phyloP scores from a whole-genome alignment of 2,888 invertebrate genomes.

The Thera britannica region DNA sequence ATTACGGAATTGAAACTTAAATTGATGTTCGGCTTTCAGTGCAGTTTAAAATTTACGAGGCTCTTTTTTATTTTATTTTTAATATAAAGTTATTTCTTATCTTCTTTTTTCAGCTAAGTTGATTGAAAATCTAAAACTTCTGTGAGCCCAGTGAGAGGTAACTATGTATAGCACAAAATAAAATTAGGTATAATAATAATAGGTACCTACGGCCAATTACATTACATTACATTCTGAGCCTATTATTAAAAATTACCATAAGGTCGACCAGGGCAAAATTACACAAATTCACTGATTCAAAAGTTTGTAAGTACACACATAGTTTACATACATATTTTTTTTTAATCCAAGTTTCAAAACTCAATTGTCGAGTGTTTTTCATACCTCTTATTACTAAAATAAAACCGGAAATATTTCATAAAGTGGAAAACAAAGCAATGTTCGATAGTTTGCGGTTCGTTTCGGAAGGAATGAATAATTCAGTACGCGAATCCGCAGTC shows the following conservation, averaged over 20 bases:
- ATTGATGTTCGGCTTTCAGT: conserved; percentile 28
- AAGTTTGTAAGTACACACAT: too few relatives aligned
- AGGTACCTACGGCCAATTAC: too few relatives aligned
- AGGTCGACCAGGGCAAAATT: too few relatives aligned
- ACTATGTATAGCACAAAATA: too few relatives aligned
- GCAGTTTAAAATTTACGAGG: conserved; percentile 7
- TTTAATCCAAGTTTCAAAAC: conserved; percentile 22
- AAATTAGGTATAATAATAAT: too few relatives aligned
- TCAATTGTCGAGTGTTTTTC: conserved; percentile 38
- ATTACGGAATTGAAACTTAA: conserved; percentile 64
- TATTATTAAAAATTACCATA: too few relatives aligned
- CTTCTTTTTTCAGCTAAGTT: too few relatives aligned
- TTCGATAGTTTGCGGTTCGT: conserved; percentile 63
- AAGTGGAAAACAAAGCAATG: conserved; percentile 77
- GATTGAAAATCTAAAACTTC: too few relatives aligned
- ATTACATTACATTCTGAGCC: too few relatives aligned
- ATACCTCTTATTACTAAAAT: conserved; percentile 42
- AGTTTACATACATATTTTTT: not conserved
- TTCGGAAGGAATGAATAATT: conserved; percentile 80
- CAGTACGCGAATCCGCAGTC: conserved; percentile 78
- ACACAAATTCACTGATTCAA: too few relatives aligned
- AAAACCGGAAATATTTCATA: conserved; percentile 64
- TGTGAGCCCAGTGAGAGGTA: too few relatives aligned
- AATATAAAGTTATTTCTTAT: too few relatives aligned
- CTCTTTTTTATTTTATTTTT: not conserved